phyloP scores from a whole-genome alignment of 2,888 invertebrate genomes.

The Microctonus aethiopoides region DNA sequence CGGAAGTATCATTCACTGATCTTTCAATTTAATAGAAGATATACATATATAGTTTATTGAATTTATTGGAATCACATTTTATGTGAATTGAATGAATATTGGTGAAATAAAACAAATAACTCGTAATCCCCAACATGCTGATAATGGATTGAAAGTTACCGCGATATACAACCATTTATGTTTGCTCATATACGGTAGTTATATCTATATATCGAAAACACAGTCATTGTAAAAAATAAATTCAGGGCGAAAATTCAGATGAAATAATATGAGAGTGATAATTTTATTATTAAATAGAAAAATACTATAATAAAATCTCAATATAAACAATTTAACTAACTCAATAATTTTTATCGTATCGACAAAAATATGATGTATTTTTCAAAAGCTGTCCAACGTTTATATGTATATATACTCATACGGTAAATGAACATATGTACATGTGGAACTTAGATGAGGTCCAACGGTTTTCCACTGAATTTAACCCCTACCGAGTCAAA shows the following conservation, averaged over 20 bases:
- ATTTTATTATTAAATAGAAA: neutral
- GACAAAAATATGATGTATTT: too few relatives aligned
- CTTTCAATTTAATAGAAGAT: conserved; percentile 35
- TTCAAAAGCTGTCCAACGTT: too few relatives aligned
- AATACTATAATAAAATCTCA: neutral
- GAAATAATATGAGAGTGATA: neutral
- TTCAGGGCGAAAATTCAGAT: neutral
- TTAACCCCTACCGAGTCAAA: too few relatives aligned
- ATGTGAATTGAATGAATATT: conserved; percentile 48
- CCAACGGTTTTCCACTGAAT: too few relatives aligned
- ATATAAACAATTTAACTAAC: neutral
- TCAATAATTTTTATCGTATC: too few relatives aligned
- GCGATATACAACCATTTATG: conserved; percentile 45
- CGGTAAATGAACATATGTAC: too few relatives aligned
- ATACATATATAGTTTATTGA: neutral
- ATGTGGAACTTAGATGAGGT: too few relatives aligned
- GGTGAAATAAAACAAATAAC: conserved; percentile 33
- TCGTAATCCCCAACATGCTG: conserved; percentile 41
- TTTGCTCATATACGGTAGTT: neutral
- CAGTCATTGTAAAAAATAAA: neutral
- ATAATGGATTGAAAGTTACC: conserved; percentile 48
- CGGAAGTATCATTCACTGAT: too few relatives aligned
- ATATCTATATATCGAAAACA: neutral
- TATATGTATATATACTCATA: too few relatives aligned
- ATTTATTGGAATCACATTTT: neutral